Evolutionary conservation across 2,888 invertebrate species (phyloP), one percentile per base, ranked within the genome.

Genomic region (Netelia virgata): DNA sequence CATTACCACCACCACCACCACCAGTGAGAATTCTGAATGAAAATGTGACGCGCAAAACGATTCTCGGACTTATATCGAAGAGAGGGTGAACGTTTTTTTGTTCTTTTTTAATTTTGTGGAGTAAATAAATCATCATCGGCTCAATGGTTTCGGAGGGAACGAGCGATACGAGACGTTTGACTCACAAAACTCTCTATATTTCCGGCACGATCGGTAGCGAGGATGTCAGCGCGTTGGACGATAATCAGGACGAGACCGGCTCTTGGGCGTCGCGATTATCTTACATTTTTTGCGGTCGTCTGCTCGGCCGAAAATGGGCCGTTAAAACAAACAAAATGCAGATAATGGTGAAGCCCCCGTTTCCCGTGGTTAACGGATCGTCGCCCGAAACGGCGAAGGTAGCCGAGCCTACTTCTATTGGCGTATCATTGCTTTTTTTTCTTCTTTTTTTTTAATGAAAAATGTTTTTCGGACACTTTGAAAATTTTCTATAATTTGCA

Each of bases 111-210:
- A 43, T 61, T 23, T 1, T 36, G 63, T 72, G 76, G 10, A 16
- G 16, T 10, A 59, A 18, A 47, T n/a, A 63, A 69, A 76, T 53
- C 36, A 68, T 20, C 10, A 47, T 69, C 20, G 47, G 80, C 50
- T 55, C 84, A 57, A 84, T 84, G 84, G 77, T 84, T 68, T 69
- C 79, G 69, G 76, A 73, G 68, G 82, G 78, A 70, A 89, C 87
- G 83, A 83, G 79, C 69, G 88, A 90, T 18, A 87, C 87, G 14
- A 86, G 90, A 53, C 85, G 88, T 47, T 86, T 87, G 75, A 91
- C 91, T 36, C 88, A 89, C 74, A 87, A 86, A 50, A 85, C 87
- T 11, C 87, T 91, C n/a, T 90, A 87, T 76, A 85, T 91, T 59
- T 88, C 86, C 28, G 84, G 87, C 16, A 20, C 86, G 10, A 87